These are phyloP conservation scores for Castor canadensis DNA, from an alignment of 2,113 vertebrate genomes.

Conservation along the genomic window DNA sequence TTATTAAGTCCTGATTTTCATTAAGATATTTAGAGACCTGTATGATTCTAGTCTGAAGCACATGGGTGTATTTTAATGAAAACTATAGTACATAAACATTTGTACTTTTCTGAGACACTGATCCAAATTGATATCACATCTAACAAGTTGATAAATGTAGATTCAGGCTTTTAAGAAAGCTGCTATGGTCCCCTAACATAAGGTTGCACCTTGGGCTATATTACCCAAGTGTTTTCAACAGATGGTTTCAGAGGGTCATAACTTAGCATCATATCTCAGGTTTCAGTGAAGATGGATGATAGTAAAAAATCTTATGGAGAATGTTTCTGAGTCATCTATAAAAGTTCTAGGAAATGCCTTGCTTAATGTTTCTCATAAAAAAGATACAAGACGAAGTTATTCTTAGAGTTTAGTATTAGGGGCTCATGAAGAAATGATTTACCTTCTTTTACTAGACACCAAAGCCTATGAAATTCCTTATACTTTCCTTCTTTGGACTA, in stretches of 20 bases:
- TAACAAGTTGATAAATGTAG: no score
- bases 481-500: not conserved
- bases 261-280: not conserved
- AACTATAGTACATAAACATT: no score
- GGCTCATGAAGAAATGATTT: not conserved
- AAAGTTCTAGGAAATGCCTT: not conserved
- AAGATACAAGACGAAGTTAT: not conserved
- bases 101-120: no score
- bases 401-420: not conserved
- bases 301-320: not conserved
- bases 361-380: not conserved
- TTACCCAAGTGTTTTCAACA: not conserved
- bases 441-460: not conserved
- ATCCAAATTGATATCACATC: rapidly evolving
- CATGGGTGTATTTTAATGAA: no score
- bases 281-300: not conserved
- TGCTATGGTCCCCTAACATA: not conserved
- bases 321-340: not conserved
- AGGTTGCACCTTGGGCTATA: not conserved
- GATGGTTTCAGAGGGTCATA: not conserved
- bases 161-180: not conserved
- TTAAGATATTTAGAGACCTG: no score
- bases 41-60: no score
- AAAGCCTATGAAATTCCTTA: not conserved
- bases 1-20: no score